Evolutionary conservation across 2,797 vertebrate species (phyloP), one percentile per base, ranked within the genome.

Genomic region (Phoeniculus purpureus): DNA sequence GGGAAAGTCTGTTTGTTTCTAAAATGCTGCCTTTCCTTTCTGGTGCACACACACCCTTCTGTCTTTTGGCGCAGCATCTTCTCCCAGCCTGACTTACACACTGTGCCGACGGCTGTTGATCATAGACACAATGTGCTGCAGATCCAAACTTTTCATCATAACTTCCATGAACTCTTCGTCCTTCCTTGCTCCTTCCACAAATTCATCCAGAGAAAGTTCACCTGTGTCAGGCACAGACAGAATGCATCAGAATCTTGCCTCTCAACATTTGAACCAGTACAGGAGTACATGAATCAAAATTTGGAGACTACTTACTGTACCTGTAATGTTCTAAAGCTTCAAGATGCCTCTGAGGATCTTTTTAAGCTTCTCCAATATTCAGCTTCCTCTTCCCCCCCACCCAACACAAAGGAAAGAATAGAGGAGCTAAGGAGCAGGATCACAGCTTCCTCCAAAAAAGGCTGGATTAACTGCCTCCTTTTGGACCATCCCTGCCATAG

Each of bases 61-160:
- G 60, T 65, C 80, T 67, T 1, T 59, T 58, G 72, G 68, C 75
- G 74, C 34, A 54, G 65, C 10, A 1, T 25, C 31, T 64, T 52
- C 52, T 60, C 25, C 48, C 70, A 50, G 48, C 34, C 52, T 23
- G 34, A 20, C 32, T 87, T 95, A 96, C 10, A 98, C 79, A 15
- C 98, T 99, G 79, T 95, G 97, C 87, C 98, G 97, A 77, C 98
- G 97, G 84, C 92, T 98, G 96, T 99, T 98, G 95, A 99, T 99
- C 98, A 98, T 98, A 76, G 98, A 96, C 92, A 98, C 97, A 7
- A 99, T 99, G 97, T 99, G 98, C 19, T 96, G 94, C 67, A 99
- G 97, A 91, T 99, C 98, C 95, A 99, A 93, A 78, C 98, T 99
- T 83, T 98, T 99, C 96, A 99, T 98, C 98, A 99, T 98, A 94